These are phyloP conservation scores for Takifugu flavidus DNA, from an alignment of 2,113 vertebrate genomes.

Conservation along the genomic window DNA sequence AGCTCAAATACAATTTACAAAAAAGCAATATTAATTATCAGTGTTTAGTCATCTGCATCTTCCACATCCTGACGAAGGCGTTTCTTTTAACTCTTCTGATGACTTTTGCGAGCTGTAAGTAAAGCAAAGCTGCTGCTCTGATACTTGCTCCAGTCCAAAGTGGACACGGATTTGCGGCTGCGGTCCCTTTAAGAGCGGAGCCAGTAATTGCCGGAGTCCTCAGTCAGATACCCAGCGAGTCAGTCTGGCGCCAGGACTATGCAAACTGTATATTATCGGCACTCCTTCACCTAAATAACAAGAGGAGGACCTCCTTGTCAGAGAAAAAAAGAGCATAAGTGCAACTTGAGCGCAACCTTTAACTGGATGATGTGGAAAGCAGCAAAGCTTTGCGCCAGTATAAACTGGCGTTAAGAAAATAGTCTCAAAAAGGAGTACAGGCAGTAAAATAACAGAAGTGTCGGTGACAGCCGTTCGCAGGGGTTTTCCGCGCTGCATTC, in stretches of 20 bases:
- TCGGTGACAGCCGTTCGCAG: neutral
- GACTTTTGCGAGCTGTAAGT: constrained; percentile 3
- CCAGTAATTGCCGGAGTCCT: constrained; percentile 75
- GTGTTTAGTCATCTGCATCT: neutral
- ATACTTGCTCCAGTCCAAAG: constrained; percentile 27
- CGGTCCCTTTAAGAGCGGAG: constrained; percentile 84
- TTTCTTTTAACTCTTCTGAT: neutral
- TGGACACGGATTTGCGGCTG: constrained; percentile 51
- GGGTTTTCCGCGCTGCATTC: neutral
- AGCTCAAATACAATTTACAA: neutral
- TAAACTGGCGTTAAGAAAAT: too few relatives aligned
- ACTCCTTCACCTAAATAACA: constrained; percentile 85
- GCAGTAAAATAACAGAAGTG: constrained; percentile 6
- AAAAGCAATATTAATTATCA: too few relatives aligned
- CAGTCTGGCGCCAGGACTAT: constrained; percentile 90
- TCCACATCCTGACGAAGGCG: neutral
- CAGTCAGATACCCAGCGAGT: constrained; percentile 83
- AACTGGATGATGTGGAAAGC: constrained; percentile 70
- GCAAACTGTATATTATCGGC: constrained; percentile 91
- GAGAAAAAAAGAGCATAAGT: constrained; percentile 65
- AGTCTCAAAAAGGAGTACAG: constrained; percentile 3
- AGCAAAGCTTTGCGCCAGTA: constrained; percentile 15
- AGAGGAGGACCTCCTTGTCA: constrained; percentile 76
- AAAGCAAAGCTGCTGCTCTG: constrained; percentile 2
- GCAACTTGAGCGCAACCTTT: constrained; percentile 80